A percentile compares a stretch with the other conserved stretches of the same genome.
Conservation (phyloP, 2,113 vertebrate genomes). For the Phrynosoma platyrhinos region DNA sequence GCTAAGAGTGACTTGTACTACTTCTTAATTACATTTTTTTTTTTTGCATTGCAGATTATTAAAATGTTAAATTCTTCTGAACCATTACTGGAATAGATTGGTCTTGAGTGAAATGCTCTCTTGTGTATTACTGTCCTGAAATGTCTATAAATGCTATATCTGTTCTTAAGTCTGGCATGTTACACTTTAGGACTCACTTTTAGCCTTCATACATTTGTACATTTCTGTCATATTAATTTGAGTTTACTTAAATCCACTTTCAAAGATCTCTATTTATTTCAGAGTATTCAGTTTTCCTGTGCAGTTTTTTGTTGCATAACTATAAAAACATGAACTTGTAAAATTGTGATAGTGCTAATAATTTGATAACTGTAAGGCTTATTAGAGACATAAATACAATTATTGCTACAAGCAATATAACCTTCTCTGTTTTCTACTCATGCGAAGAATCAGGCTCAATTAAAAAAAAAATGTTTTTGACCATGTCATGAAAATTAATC, state of each 20-base stretch:
- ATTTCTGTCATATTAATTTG: slow-evolving; percentile 52
- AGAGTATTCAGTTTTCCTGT: slow-evolving; percentile 22
- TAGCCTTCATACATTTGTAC: slow-evolving; percentile 38
- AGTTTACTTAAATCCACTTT: slow-evolving; percentile 42
- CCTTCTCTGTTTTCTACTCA: slow-evolving; percentile 32
- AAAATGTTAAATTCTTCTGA: slow-evolving; percentile 39
- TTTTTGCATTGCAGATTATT: slow-evolving; percentile 57
- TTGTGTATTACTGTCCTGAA: slow-evolving; percentile 44
- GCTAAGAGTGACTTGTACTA: slow-evolving; percentile 22
- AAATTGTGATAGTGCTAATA: neutral
- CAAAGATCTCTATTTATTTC: slow-evolving; percentile 6
- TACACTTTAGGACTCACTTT: slow-evolving; percentile 48
- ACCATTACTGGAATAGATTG: slow-evolving; percentile 47
- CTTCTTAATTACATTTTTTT: slow-evolving; percentile 45
- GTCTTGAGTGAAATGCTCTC: slow-evolving; percentile 34
- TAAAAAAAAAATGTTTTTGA: slow-evolving; percentile 35
- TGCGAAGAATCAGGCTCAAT: slow-evolving; percentile 27
- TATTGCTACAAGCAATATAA: slow-evolving; percentile 39
- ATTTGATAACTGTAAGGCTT: neutral
- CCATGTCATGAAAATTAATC: slow-evolving; percentile 44
- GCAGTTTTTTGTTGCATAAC: slow-evolving; percentile 10
- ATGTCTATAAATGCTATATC: slow-evolving; percentile 41
- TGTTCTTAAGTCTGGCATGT: slow-evolving; percentile 20
- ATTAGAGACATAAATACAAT: slow-evolving; percentile 30
- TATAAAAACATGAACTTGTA: slow-evolving; percentile 20